A percentile compares a stretch with the other conserved stretches of the same genome.
These are phyloP conservation scores for Otolemur garnettii DNA, from an alignment of 2,113 vertebrate genomes.

Conservation along the genomic window DNA sequence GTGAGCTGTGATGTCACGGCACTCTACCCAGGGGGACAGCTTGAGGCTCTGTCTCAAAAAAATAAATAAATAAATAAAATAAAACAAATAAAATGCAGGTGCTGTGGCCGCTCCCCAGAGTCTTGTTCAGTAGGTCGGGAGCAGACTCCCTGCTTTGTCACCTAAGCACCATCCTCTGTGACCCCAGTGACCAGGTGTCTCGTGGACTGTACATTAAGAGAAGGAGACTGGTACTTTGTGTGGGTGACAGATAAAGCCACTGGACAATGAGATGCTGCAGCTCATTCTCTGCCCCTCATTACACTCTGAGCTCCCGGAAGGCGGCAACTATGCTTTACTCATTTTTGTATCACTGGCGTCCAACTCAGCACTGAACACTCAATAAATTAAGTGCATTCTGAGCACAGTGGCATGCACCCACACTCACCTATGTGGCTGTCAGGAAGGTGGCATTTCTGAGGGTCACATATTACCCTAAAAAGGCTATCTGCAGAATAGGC, in stretches of 20 bases:
- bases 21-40: too few species aligned
- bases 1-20: too few species aligned
- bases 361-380: not conserved
- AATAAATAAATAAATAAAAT: too few species aligned
- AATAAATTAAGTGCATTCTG: not conserved
- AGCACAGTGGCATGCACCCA: not conserved
- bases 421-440: not conserved
- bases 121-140: not conserved
- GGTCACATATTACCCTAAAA: not conserved
- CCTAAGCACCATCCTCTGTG: not conserved
- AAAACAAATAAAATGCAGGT: not conserved
- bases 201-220: not conserved
- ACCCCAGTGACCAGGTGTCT: not conserved
- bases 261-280: accelerated
- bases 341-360: not conserved
- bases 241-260: not conserved
- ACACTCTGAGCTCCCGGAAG: not conserved
- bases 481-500: not conserved
- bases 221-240: not conserved
- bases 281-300: not conserved
- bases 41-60: too few species aligned
- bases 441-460: not conserved
- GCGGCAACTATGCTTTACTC: not conserved
- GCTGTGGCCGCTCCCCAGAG: not conserved
- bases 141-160: not conserved